Percentiles rank a stretch among this genome's conserved stretches.
Evolutionary conservation across 2,888 invertebrate species (phyloP).

Genomic region (Amorpha juglandis): DNA sequence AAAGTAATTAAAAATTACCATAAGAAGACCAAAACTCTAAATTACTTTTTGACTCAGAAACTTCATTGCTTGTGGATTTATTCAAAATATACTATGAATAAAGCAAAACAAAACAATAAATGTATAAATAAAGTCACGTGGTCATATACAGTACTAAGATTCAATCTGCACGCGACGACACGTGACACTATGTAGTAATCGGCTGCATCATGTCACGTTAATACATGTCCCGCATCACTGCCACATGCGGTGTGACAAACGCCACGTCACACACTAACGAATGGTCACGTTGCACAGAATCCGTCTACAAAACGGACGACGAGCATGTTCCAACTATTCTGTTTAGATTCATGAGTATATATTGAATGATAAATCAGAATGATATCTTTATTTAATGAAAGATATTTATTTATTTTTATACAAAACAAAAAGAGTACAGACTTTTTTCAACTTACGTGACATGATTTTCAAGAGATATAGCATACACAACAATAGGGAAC

Average conservation of each 20-base stretch:
- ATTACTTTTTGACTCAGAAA: too few species aligned
- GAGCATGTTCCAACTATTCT: neutral
- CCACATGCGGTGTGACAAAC: conserved; percentile 17
- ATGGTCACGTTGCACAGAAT: conserved; percentile 6
- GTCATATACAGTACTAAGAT: neutral
- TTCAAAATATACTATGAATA: neutral
- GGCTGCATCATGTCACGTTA: conserved; percentile 15
- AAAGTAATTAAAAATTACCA: too few species aligned
- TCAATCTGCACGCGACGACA: conserved; percentile 12
- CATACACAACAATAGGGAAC: too few species aligned
- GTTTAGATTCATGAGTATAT: neutral
- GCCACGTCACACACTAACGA: conserved; percentile 14
- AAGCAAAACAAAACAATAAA: neutral
- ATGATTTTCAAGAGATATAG: too few species aligned
- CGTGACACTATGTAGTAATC: conserved; percentile 15
- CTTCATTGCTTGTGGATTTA: neutral
- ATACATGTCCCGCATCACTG: conserved; percentile 15
- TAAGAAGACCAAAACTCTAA: too few species aligned
- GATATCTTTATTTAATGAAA: too few species aligned
- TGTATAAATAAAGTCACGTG: neutral
- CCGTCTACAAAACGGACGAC: neutral
- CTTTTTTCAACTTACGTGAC: too few species aligned
- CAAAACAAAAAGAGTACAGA: too few species aligned
- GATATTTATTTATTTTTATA: too few species aligned
- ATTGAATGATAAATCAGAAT: neutral